These are phyloP conservation scores for Malurus alboscapulatus DNA, from an alignment of 2,113 vertebrate species.

Conservation along the genomic window DNA sequence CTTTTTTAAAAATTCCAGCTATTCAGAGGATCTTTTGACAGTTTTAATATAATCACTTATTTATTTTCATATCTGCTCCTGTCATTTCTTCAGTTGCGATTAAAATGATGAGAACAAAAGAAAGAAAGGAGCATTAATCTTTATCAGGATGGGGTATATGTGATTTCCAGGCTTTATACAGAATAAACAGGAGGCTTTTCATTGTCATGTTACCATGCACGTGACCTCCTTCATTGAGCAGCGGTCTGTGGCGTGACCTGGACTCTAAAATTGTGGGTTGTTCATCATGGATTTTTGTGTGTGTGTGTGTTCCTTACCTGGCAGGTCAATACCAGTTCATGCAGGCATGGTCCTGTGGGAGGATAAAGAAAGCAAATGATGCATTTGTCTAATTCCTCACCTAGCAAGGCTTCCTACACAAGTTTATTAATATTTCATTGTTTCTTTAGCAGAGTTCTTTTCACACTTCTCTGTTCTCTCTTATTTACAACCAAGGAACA, in stretches of 20 bases:
- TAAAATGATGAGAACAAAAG: not conserved
- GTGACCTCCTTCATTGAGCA: not conserved
- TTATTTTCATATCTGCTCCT: not conserved
- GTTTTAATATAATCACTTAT: not conserved
- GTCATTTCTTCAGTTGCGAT: not conserved
- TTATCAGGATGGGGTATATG: not conserved
- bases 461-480: constrained; percentile 36
- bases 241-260: not conserved
- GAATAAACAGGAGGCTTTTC: not conserved
- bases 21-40: not conserved
- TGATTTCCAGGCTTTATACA: not conserved
- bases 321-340: not conserved
- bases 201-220: not conserved
- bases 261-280: not conserved
- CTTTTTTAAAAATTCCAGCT: not conserved
- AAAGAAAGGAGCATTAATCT: not conserved
- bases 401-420: constrained; percentile 22
- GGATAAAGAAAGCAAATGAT: not conserved
- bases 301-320: not conserved
- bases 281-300: not conserved
- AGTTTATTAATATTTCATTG: constrained; percentile 58
- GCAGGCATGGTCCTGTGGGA: not conserved
- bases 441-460: constrained; percentile 38
- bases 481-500: constrained; percentile 41
- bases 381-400: constrained; percentile 27